Percentiles rank a stretch among this genome's conserved stretches.
Conservation (phyloP, 1,140 invertebrate species). For the Procambarus virginalis region DNA sequence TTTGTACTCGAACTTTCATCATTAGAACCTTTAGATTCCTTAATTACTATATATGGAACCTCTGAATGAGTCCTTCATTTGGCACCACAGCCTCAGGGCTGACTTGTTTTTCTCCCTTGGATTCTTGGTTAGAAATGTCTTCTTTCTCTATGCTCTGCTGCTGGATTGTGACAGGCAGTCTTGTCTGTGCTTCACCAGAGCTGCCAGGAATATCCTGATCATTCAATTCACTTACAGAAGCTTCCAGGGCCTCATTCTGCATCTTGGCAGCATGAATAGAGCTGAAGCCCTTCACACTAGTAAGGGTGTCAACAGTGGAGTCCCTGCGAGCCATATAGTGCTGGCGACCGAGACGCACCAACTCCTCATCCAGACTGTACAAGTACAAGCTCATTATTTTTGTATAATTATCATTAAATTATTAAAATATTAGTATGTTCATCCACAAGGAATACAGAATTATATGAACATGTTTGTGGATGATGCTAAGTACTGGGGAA, state of each 20-base stretch:
- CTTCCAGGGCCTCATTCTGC: constrained; percentile 24
- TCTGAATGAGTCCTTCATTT: constrained; percentile 34
- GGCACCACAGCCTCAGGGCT: constrained; percentile 4
- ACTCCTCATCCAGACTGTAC: constrained; percentile 66
- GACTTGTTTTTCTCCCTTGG: not conserved
- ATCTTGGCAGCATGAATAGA: constrained; percentile 47
- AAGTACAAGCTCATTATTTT: not conserved
- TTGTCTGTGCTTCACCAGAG: not conserved
- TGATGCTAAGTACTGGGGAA: too few relatives aligned
- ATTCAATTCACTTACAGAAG: not conserved
- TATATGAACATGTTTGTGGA: too few relatives aligned
- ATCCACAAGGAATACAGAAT: too few relatives aligned
- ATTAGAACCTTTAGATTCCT: constrained; percentile 17
- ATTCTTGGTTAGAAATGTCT: not conserved
- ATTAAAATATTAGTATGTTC: too few relatives aligned
- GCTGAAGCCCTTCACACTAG: constrained; percentile 54
- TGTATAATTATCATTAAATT: too few relatives aligned
- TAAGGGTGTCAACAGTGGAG: constrained; percentile 55
- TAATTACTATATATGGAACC: constrained; percentile 8
- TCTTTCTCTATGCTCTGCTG: not conserved
- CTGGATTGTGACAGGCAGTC: not conserved
- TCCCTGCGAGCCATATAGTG: constrained; percentile 65
- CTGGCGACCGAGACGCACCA: constrained; percentile 63
- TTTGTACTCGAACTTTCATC: constrained; percentile 49
- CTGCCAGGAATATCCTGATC: not conserved